phyloP scores from a whole-genome alignment of 2,888 invertebrate genomes.

The Agrilus cyanescens region DNA sequence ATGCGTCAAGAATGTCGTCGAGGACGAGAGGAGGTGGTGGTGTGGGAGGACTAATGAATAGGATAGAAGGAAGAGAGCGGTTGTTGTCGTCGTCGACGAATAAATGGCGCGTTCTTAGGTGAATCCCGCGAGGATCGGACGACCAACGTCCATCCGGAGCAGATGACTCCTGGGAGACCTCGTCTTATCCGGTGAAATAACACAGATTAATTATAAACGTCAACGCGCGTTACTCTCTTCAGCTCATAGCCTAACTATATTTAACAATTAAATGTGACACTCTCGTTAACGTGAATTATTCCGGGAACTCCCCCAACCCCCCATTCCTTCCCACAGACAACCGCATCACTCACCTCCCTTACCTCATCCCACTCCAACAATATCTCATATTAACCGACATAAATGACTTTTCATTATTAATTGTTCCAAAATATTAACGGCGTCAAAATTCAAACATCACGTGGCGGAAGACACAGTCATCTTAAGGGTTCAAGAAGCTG shows the following conservation, averaged over 20 bases:
- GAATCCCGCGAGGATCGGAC: constrained; percentile 17
- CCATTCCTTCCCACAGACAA: too few relatives aligned
- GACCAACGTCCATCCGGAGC: constrained; percentile 22
- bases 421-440: too few relatives aligned
- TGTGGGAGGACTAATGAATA: too few relatives aligned
- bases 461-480: too few relatives aligned
- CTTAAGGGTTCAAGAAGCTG: too few relatives aligned
- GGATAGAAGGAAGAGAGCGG: too few relatives aligned
- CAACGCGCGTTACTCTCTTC: constrained; percentile 35
- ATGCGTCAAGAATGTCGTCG: too few relatives aligned
- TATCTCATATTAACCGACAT: too few relatives aligned
- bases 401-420: too few relatives aligned
- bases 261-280: constrained; percentile 38
- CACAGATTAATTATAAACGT: constrained; percentile 38
- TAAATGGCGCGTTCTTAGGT: constrained; percentile 19
- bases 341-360: neutral
- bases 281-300: constrained; percentile 23
- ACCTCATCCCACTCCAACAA: too few relatives aligned
- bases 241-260: constrained; percentile 33
- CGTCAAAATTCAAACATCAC: too few relatives aligned
- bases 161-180: constrained; percentile 32
- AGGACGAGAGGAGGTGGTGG: too few relatives aligned
- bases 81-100: constrained; percentile 1
- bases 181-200: constrained; percentile 35
- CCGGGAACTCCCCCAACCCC: constrained; percentile 14